These are phyloP conservation scores for Drosophila auraria DNA, from an alignment of 1,140 invertebrate species.

Conservation along the genomic window DNA sequence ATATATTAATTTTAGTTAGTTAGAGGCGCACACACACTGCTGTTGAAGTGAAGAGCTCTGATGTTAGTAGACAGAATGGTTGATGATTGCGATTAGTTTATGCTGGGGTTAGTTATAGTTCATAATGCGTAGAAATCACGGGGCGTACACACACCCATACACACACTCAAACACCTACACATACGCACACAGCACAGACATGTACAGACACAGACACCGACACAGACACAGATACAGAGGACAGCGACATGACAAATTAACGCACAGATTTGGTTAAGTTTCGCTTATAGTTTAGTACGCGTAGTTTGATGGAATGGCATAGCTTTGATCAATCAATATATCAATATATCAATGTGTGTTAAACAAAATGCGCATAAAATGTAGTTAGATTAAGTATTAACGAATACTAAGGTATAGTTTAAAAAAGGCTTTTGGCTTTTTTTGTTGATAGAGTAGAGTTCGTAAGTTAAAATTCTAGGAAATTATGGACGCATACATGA, in stretches of 20 bases:
- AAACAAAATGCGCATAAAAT: conserved; percentile 78
- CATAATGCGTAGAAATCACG: conserved; percentile 15
- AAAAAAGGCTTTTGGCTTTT: conserved; percentile 67
- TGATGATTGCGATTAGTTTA: conserved; percentile 27
- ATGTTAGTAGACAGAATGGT: conserved; percentile 41
- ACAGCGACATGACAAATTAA: conserved; percentile 68
- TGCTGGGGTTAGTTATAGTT: conserved; percentile 35
- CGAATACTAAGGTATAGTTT: conserved; percentile 74
- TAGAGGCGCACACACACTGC: conserved; percentile 12
- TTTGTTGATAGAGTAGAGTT: conserved; percentile 47
- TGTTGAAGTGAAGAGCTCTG: conserved; percentile 1
- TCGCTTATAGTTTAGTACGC: conserved; percentile 46
- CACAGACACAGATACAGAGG: conserved; percentile 55
- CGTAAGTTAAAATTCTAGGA: conserved; percentile 75
- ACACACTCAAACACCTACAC: conserved; percentile 24
- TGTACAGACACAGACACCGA: conserved; percentile 36
- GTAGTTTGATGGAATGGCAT: conserved; percentile 71
- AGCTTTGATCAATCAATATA: conserved; percentile 77
- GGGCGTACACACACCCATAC: conserved; percentile 29
- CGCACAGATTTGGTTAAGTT: conserved; percentile 58
- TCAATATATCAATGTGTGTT: conserved; percentile 61
- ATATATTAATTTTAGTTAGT: conserved; percentile 3
- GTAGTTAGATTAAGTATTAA: conserved; percentile 75
- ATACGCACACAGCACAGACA: conserved; percentile 13
- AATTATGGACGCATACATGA: conserved; percentile 95